Evolutionary conservation across 2,113 vertebrate species (phyloP).

Genomic region (Hiodon tergisus): DNA sequence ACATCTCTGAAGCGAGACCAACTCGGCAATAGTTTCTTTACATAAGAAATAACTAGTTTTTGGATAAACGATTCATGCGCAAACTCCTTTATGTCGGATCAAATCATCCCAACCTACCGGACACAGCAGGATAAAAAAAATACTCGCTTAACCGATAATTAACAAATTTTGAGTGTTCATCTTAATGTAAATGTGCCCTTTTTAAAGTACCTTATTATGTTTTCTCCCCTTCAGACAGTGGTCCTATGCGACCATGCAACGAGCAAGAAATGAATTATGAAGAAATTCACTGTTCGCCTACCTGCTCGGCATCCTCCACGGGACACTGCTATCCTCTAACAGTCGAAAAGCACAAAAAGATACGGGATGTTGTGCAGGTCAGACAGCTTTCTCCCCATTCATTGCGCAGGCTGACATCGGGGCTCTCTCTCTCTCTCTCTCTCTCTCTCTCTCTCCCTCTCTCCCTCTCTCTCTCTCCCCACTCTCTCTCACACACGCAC

Average conservation of each 20-base stretch:
- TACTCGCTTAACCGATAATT: not conserved
- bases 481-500: not conserved
- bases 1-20: too few relatives aligned
- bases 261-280: not conserved
- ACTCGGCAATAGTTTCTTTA: too few relatives aligned
- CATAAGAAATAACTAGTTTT: too few relatives aligned
- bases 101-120: not conserved
- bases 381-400: slow-evolving; percentile 45
- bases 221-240: not conserved
- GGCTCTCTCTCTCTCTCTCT: slow-evolving; percentile 25
- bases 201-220: not conserved
- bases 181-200: not conserved
- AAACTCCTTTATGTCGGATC: not conserved
- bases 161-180: not conserved
- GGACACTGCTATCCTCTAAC: slow-evolving; percentile 38
- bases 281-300: slow-evolving; percentile 23
- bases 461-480: not conserved
- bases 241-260: slow-evolving; percentile 11
- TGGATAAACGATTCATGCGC: not conserved
- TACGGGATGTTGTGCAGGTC: slow-evolving; percentile 45
- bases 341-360: slow-evolving; percentile 26
- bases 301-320: slow-evolving; percentile 50
- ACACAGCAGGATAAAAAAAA: too few relatives aligned
- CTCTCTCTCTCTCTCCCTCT: not conserved
- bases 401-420: slow-evolving; percentile 39